A percentile compares a stretch with the other conserved stretches of the same genome.
phyloP scores from a whole-genome alignment of 2,797 vertebrate genomes.

The Emydoidea blandingii region DNA sequence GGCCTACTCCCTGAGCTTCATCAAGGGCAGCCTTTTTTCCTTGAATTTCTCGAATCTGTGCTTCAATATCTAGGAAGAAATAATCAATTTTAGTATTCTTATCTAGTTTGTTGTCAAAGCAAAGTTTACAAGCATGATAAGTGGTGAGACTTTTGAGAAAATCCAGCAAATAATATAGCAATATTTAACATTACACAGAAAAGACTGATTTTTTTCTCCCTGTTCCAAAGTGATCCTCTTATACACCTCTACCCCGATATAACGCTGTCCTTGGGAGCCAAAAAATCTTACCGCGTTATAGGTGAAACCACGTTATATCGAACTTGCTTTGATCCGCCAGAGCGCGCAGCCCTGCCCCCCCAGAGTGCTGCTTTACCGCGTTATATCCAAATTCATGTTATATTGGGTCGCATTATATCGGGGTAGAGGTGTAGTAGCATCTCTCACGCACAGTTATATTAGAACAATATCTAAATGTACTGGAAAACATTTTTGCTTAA shows the following conservation, averaged over 20 bases:
- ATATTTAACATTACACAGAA: accelerated
- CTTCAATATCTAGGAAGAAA: conserved; percentile 90
- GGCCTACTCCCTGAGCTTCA: conserved; percentile 95
- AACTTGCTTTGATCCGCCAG: no score
- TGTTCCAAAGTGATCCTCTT: accelerated
- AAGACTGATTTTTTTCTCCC: background rate
- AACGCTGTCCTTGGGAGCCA: no score
- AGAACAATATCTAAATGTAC: background rate
- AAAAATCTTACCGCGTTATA: no score
- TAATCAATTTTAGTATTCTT: background rate
- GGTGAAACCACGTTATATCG: no score
- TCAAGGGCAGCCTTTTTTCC: conserved; percentile 94
- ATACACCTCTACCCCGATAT: no score
- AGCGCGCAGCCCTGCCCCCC: no score
- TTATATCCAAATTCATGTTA: no score
- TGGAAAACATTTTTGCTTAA: background rate
- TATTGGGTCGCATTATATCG: no score
- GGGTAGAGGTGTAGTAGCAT: no score
- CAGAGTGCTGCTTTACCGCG: no score
- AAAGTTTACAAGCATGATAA: background rate
- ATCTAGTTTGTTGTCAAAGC: background rate
- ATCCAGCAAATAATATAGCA: background rate
- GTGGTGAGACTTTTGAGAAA: background rate
- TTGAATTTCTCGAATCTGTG: conserved; percentile 99
- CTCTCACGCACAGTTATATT: no score